These are phyloP conservation scores for Pygoscelis antarcticus DNA, from an alignment of 2,113 vertebrate genomes.

Conservation along the genomic window DNA sequence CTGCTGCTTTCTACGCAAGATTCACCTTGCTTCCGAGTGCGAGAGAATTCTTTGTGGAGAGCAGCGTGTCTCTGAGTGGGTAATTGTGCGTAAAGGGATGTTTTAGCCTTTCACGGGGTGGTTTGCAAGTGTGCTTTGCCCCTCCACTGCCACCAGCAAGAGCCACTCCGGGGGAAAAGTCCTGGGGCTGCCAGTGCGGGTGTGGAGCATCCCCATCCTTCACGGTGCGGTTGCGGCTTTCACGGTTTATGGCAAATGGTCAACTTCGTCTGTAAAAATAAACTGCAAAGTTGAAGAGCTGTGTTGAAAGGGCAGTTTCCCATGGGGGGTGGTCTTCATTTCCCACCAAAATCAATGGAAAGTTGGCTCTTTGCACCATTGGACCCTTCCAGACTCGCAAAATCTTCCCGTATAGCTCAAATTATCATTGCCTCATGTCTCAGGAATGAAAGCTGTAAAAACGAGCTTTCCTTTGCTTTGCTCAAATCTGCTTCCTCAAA, in stretches of 20 bases:
- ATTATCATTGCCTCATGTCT: neutral
- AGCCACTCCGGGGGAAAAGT: neutral
- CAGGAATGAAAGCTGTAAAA: neutral
- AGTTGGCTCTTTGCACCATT: neutral
- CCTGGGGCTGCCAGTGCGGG: neutral
- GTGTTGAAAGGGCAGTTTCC: neutral
- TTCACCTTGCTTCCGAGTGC: accelerated
- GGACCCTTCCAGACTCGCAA: neutral
- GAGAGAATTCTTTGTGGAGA: neutral
- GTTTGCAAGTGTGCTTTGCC: neutral
- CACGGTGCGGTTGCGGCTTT: accelerated
- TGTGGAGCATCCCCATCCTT: neutral
- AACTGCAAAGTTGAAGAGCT: neutral
- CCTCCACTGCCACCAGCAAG: neutral
- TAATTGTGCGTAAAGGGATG: neutral
- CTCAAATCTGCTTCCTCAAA: constrained; percentile 7
- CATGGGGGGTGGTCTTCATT: neutral
- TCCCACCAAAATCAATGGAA: neutral
- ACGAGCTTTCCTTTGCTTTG: neutral
- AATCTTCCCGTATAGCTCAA: neutral
- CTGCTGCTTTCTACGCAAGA: neutral
- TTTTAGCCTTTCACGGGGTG: accelerated
- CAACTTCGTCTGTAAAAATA: neutral
- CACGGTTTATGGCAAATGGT: accelerated
- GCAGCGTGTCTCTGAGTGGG: neutral